These are phyloP conservation scores for Hypsibius dujardini DNA, from an alignment of 1,140 invertebrate species.

Conservation along the genomic window DNA sequence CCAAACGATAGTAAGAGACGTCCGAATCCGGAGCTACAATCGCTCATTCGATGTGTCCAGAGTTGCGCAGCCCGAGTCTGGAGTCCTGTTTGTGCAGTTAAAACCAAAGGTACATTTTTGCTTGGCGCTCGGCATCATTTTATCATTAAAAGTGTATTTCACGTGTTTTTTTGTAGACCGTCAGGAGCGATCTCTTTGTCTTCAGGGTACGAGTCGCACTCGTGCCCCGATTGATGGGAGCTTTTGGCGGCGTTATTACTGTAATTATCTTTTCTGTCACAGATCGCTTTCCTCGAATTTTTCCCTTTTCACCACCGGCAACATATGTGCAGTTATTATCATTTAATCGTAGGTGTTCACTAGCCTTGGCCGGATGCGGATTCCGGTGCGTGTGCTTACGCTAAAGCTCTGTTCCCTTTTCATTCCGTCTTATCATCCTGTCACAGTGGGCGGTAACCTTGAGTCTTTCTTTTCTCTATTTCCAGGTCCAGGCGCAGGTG, in stretches of 20 bases:
- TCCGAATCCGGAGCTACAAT: neutral
- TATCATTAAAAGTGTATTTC: too few species aligned
- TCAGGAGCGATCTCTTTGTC: neutral
- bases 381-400: neutral
- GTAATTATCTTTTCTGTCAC: too few species aligned
- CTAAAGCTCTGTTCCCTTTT: neutral
- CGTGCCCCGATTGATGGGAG: neutral
- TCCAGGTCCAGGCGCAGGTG: neutral
- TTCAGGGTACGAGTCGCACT: neutral
- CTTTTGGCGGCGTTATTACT: neutral
- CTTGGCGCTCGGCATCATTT: neutral
- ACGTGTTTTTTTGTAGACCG: neutral
- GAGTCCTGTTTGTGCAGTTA: neutral
- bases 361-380: neutral
- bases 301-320: too few species aligned
- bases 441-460: neutral
- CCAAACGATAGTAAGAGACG: neutral
- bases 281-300: too few species aligned
- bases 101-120: neutral
- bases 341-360: neutral
- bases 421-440: neutral
- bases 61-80: neutral
- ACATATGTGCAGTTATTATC: too few species aligned
- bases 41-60: neutral
- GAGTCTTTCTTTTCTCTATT: conserved; percentile 5